These are phyloP conservation scores for Salvelinus namaycush DNA, from an alignment of 2,113 vertebrate species.

Conservation along the genomic window DNA sequence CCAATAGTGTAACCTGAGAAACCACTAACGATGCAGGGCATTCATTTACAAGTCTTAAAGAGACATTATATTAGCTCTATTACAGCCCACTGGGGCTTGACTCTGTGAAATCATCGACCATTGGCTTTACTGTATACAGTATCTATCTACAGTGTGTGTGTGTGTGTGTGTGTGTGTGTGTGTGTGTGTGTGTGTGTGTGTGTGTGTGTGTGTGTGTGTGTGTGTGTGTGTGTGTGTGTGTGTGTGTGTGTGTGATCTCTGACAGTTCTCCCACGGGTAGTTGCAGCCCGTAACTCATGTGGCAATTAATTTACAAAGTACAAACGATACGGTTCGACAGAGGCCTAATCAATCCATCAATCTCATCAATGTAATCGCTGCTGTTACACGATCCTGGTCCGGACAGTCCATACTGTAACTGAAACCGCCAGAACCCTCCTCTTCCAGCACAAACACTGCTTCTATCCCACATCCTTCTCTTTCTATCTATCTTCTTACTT, in stretches of 20 bases:
- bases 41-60: constrained; percentile 23
- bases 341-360: constrained; percentile 15
- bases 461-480: background rate
- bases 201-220: constrained; percentile 21
- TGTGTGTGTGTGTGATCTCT: constrained; percentile 12
- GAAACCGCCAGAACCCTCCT: background rate
- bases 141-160: too few relatives aligned
- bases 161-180: constrained; percentile 4
- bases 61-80: background rate
- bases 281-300: constrained; percentile 46
- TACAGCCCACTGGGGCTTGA: constrained; percentile 1
- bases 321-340: constrained; percentile 3
- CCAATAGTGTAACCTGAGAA: constrained; percentile 37
- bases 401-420: too few relatives aligned
- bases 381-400: background rate
- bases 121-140: constrained; percentile 2
- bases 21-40: constrained; percentile 38
- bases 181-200: constrained; percentile 1
- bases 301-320: constrained; percentile 52
- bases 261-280: constrained; percentile 22
- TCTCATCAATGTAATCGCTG: background rate
- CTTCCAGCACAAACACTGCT: background rate
- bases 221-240: constrained; percentile 9
- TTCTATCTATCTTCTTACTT: background rate
- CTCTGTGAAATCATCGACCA: background rate